These are phyloP conservation scores for Amphimedon queenslandica DNA, from an alignment of 37 sponge, comb jelly and placozoan species.

Conservation along the genomic window DNA sequence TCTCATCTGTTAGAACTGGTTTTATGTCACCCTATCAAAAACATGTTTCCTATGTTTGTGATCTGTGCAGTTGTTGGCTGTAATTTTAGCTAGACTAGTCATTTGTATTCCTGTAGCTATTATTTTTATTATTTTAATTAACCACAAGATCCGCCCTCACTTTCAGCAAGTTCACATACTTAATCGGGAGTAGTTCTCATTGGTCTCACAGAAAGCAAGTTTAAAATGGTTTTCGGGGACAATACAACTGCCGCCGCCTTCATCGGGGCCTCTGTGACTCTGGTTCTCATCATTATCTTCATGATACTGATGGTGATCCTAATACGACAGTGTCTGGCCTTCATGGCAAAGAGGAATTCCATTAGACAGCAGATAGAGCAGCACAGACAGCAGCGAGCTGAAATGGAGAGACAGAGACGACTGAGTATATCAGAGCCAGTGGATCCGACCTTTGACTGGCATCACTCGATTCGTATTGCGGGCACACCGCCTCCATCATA, in stretches of 20 bases:
- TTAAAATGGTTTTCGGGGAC: too few species aligned
- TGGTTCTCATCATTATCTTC: conserved; percentile 67
- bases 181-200: too few species aligned
- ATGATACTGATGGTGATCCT: conserved; percentile 72
- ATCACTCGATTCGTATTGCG: conserved; percentile 65
- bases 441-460: conserved; percentile 78
- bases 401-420: conserved; percentile 28
- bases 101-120: too few species aligned
- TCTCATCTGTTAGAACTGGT: too few species aligned
- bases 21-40: too few species aligned
- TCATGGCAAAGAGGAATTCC: conserved; percentile 41
- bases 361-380: conserved; percentile 21
- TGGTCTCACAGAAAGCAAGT: too few species aligned
- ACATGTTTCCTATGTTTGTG: too few species aligned
- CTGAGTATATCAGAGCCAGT: conserved; percentile 54
- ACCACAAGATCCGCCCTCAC: too few species aligned
- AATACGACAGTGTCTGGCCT: conserved; percentile 67
- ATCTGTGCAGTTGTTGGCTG: too few species aligned
- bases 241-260: conserved; percentile 56
- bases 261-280: conserved; percentile 79
- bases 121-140: too few species aligned
- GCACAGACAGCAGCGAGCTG: conserved; percentile 21
- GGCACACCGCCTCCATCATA: conserved; percentile 74
- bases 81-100: too few species aligned
- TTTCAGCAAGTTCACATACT: too few species aligned